Base-by-base conservation (phyloP, 2,113 vertebrate genomes). In the Silurus meridionalis region DNA sequence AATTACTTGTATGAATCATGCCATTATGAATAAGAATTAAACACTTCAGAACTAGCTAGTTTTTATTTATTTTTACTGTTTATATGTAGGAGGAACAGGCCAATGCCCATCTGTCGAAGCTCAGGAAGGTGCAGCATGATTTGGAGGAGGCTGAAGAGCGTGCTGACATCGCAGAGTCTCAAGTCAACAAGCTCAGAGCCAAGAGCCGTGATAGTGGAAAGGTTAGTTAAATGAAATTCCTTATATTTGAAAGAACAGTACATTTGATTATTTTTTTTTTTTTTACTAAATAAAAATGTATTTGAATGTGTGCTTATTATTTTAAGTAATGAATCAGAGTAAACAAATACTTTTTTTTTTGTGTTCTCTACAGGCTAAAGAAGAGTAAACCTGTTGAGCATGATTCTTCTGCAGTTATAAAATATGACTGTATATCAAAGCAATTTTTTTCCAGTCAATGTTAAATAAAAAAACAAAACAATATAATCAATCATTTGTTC, bases 131-230 rank as follows among this genome's bases (percentile, higher is more conserved):
- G 71, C 96, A 96, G 91, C 95, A 96, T 64, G 94, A 96, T 85
- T 91, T 96, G 84, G 95, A 97, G 84, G 95, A 96, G 90, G 95
- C 96, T 5, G 94, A 96, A 90, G 96, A 97, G 90, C 92, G 95
- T 55, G 96, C 95, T 0, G 96, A 97, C 53, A 95, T 96, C 0
- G 93, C 95, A 0, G 95, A 96, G 90, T 95, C 95, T 46, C 95
- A 96, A 86, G 94, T 96, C 90, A 96, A 96, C 93, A 96, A 96
- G 83, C 83, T 96, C 61, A 93, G 94, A 83, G 93, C 94, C 66
- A 96, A 96, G 92, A 96, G 91, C 84, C 94, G 93, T 1, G 95
- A 96, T 52, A 48, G 87, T 86, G 94, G 94, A 88, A 94, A 95
- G 67, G 66, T 80, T 6, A 11, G 8, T 55, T 5, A 53, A 57